These are phyloP conservation scores for Agrypnia vestita DNA, from an alignment of 1,140 invertebrate genomes.

Conservation along the genomic window DNA sequence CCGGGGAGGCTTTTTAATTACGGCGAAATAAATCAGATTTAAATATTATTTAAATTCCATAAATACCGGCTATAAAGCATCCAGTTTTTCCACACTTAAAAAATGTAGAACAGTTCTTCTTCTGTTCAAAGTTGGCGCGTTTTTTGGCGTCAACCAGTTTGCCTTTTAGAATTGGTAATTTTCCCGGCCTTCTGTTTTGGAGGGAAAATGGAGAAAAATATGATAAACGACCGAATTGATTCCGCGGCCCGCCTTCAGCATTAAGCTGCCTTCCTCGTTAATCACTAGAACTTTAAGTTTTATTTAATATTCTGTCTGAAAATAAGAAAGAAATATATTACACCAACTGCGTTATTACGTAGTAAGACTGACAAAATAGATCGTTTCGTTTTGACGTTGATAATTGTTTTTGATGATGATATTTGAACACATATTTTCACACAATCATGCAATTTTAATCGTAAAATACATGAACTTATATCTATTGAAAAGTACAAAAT, in stretches of 20 bases:
- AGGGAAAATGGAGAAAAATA: slow-evolving; percentile 47
- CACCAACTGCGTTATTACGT: too few relatives aligned
- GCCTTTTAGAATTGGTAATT: slow-evolving; percentile 50
- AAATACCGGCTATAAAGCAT: too few relatives aligned
- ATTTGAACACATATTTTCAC: too few relatives aligned
- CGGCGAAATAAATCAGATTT: neutral
- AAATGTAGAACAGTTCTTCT: neutral
- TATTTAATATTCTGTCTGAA: slow-evolving; percentile 4
- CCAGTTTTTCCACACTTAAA: neutral
- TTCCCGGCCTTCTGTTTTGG: slow-evolving; percentile 50
- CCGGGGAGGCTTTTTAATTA: neutral
- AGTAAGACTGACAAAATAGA: too few relatives aligned
- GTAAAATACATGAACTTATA: too few relatives aligned
- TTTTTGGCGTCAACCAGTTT: slow-evolving; percentile 1
- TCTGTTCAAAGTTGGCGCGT: slow-evolving; percentile 1
- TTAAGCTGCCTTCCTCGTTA: slow-evolving; percentile 50
- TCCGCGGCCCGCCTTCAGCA: slow-evolving; percentile 52
- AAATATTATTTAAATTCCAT: too few relatives aligned
- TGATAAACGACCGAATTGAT: slow-evolving; percentile 57
- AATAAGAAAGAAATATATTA: slow-evolving; percentile 4
- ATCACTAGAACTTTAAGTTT: slow-evolving; percentile 49
- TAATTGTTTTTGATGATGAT: too few relatives aligned
- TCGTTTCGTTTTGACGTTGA: too few relatives aligned
- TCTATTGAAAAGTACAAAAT: too few relatives aligned
- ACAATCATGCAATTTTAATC: too few relatives aligned